Evolutionary conservation across 1,140 invertebrate genomes (phyloP), one percentile per base, ranked within the genome.

Genomic region (Drosophila ambigua): DNA sequence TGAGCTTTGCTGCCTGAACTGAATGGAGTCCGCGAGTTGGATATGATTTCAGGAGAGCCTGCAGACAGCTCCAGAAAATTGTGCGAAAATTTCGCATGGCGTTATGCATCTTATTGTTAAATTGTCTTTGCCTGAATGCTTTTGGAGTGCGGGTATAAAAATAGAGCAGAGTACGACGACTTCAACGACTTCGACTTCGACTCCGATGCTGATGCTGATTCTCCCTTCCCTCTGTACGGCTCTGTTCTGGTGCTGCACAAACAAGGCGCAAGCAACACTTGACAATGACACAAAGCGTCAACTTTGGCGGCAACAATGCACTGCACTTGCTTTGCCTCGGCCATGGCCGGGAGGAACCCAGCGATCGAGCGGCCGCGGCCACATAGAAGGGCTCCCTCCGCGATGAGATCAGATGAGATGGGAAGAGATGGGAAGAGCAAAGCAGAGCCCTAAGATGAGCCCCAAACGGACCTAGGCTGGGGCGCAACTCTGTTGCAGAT

Each of bases 231-330:
- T 20, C 20, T 20, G 20, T 20, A 15, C 6, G n/a, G 15, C 28
- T 20, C 41, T 63, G 41, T 45, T 53, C 13, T 28, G 16, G 6
- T 39, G 62, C 54, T 58, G 51, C 72, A 60, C 48, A 76, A 67
- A 79, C 52, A 72, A 65, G 83, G 72, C 64, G 72, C 83, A 87
- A 77, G 23, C 23, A 24, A 24, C 83, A 88, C 83, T 87, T 88
- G 67, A 87, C 83, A 83, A 73, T 87, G 83, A 88, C 83, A 87
- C 83, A 87, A 79, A 69, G 67, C 84, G 83, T 87, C 84, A 87
- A 87, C 83, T 83, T 88, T 88, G 84, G 83, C 81, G 82, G 81
- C 81, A 50, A 67, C 77, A 61, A 9, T 45, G 57, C 65, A 39
- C 44, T 78, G 80, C 82, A 87, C 82, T 87, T 87, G 82, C 82